Evolutionary conservation across 2,113 vertebrate genomes (phyloP).

Genomic region (Hydropotes inermis): DNA sequence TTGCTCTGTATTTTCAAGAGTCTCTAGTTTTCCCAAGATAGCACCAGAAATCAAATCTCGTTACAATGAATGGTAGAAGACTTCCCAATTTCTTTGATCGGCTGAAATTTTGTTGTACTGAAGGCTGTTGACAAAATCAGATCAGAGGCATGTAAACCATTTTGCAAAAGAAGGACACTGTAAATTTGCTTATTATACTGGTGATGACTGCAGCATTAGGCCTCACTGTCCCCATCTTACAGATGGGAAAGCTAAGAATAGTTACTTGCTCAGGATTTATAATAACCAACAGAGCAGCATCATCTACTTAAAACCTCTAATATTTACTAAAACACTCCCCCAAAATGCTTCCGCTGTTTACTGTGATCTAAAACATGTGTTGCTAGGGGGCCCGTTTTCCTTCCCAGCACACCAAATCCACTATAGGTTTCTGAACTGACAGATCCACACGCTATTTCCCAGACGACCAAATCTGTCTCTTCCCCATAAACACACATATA

Average conservation of each 20-base stretch:
- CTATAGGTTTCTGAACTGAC: slow-evolving; percentile 14
- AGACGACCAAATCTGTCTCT: slow-evolving; percentile 52
- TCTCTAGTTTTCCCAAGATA: background rate
- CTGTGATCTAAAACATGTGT: slow-evolving; percentile 55
- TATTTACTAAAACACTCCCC: slow-evolving; percentile 15
- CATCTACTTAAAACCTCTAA: slow-evolving; percentile 30
- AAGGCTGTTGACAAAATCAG: background rate
- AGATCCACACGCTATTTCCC: slow-evolving; percentile 4
- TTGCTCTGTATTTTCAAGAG: background rate
- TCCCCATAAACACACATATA: slow-evolving; percentile 48
- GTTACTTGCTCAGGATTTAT: background rate
- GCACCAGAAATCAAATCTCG: background rate
- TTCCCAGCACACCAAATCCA: background rate
- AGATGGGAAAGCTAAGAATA: background rate
- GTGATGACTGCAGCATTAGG: background rate
- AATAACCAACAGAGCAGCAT: slow-evolving; percentile 3
- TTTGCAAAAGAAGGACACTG: background rate
- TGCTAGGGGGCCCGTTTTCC: background rate
- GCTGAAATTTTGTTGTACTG: background rate
- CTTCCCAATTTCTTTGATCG: background rate
- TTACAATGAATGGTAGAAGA: background rate
- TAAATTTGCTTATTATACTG: background rate
- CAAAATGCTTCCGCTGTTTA: slow-evolving; percentile 26
- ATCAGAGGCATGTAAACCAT: background rate
- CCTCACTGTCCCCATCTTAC: background rate